Percentiles rank a stretch among this genome's conserved stretches.
These are phyloP conservation scores for Bubo blakistoni DNA, from an alignment of 2,113 vertebrate species.

Conservation along the genomic window DNA sequence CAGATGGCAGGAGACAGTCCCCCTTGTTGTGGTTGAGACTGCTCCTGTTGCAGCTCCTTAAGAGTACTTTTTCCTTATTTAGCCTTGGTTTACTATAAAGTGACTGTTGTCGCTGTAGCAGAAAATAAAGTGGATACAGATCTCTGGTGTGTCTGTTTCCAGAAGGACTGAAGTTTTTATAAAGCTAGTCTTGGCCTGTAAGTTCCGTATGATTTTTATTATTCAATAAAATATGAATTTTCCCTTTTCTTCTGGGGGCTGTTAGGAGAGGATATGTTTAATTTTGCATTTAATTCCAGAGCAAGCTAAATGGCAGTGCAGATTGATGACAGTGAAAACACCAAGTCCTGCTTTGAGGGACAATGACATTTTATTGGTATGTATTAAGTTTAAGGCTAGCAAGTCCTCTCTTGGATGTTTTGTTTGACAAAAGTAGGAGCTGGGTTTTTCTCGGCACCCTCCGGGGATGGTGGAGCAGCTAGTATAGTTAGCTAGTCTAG, in stretches of 20 bases:
- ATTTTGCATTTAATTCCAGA: neutral
- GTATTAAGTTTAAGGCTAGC: neutral
- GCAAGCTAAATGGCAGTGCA: neutral
- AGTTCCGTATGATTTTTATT: neutral
- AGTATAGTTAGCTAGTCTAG: neutral
- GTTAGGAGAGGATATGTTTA: neutral
- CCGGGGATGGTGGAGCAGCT: neutral
- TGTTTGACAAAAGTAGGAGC: neutral
- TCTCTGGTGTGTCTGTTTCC: neutral
- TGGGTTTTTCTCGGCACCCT: neutral
- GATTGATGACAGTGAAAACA: neutral
- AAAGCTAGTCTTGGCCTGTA: neutral
- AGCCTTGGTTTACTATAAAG: neutral
- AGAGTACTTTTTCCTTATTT: slow-evolving; percentile 3
- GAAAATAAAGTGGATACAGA: neutral
- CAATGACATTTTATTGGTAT: neutral
- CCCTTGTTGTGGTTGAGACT: neutral
- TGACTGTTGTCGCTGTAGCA: neutral
- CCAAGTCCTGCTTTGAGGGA: neutral
- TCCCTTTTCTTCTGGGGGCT: neutral
- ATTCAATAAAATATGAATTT: neutral
- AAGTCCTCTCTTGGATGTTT: neutral
- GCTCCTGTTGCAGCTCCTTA: neutral
- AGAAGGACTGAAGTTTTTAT: neutral
- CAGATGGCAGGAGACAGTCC: neutral